A percentile compares a stretch with the other conserved stretches of the same genome.
Evolutionary conservation across 2,888 invertebrate species (phyloP).

Genomic region (Euclidia mi): DNA sequence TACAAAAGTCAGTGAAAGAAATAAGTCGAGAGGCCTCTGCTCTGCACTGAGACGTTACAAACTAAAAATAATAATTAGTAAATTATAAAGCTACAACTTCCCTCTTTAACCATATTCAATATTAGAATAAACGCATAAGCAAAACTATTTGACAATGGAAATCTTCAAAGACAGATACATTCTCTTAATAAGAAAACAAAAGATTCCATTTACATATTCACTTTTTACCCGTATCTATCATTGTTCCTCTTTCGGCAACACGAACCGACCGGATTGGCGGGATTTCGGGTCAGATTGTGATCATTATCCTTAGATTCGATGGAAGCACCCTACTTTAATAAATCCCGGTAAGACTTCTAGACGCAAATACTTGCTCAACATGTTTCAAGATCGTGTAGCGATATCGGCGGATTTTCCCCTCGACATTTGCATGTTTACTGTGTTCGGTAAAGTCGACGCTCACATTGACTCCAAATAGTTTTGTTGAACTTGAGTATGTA

Average conservation of each 20-base stretch:
- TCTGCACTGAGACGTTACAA: too few species aligned
- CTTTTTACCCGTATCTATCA: slow-evolving; percentile 4
- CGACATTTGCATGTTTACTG: slow-evolving; percentile 69
- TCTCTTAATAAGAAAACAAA: not conserved
- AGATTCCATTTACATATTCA: not conserved
- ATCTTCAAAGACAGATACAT: too few species aligned
- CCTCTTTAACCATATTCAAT: too few species aligned
- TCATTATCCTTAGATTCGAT: slow-evolving; percentile 78
- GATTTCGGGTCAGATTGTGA: slow-evolving; percentile 72
- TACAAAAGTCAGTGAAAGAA: too few species aligned
- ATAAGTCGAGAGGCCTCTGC: too few species aligned
- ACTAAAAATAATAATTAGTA: too few species aligned
- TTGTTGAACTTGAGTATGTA: slow-evolving; percentile 3
- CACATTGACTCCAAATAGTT: slow-evolving; percentile 24
- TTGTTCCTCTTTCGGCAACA: slow-evolving; percentile 47
- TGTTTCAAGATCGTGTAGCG: slow-evolving; percentile 63
- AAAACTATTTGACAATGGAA: too few species aligned
- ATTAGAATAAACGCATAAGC: too few species aligned
- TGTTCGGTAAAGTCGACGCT: slow-evolving; percentile 50
- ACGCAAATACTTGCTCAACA: slow-evolving; percentile 70
- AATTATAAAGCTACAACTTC: too few species aligned
- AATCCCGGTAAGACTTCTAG: slow-evolving; percentile 70
- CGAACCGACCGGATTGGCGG: slow-evolving; percentile 64
- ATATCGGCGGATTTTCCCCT: slow-evolving; percentile 60
- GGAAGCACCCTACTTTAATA: slow-evolving; percentile 72